Percentiles rank a stretch among this genome's conserved stretches.
These are phyloP conservation scores for Platyscapa corneri DNA, from an alignment of 1,140 invertebrate species.

Conservation along the genomic window DNA sequence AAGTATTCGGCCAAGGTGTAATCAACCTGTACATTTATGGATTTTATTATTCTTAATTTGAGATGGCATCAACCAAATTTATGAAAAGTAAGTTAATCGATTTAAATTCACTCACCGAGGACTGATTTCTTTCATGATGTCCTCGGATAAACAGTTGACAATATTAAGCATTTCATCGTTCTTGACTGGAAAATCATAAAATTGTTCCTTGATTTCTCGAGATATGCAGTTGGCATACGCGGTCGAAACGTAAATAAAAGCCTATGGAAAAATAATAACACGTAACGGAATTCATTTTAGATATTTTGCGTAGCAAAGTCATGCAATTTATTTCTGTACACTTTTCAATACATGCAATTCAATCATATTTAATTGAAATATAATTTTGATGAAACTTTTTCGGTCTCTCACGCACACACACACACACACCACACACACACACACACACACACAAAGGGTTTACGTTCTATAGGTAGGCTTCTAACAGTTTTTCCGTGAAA, in stretches of 20 bases:
- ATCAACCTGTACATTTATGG: conserved; percentile 73
- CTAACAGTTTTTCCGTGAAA: too few species aligned
- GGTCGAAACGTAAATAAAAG: conserved; percentile 82
- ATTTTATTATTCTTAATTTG: background rate
- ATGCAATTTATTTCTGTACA: too few species aligned
- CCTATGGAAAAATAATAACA: conserved; percentile 65
- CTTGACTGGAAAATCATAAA: conserved; percentile 81
- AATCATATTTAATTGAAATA: too few species aligned
- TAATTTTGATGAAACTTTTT: too few species aligned
- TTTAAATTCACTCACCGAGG: conserved; percentile 72
- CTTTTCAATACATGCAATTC: too few species aligned
- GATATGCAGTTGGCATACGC: conserved; percentile 81
- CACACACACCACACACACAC: too few species aligned
- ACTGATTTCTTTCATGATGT: conserved; percentile 72
- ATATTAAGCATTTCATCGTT: conserved; percentile 77
- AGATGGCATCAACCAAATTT: too few species aligned
- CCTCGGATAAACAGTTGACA: conserved; percentile 75
- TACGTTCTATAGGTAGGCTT: too few species aligned
- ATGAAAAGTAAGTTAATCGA: too few species aligned
- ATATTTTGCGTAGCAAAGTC: too few species aligned
- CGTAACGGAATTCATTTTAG: background rate
- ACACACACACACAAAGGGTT: too few species aligned
- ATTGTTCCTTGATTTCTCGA: conserved; percentile 76
- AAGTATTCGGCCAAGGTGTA: conserved; percentile 82
- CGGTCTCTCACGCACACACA: too few species aligned